Evolutionary conservation across 2,797 vertebrate species (phyloP), one percentile per base, ranked within the genome.

Genomic region (Melopsittacus undulatus): DNA sequence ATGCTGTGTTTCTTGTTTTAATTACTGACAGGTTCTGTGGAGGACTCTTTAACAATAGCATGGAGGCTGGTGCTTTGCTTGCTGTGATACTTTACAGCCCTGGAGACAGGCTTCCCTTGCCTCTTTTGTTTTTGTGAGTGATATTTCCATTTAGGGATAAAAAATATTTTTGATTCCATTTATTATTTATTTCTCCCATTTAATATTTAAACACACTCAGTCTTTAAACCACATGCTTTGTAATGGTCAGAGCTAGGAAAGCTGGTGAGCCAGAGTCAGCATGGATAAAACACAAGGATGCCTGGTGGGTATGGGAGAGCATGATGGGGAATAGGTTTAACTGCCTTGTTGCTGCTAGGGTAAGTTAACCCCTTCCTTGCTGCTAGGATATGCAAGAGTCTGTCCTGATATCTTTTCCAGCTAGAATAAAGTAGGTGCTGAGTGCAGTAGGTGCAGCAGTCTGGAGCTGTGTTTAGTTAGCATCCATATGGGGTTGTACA

Each of bases 101-200:
- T 13, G 34, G 72, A 26, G 38, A 84, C n/a, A 66, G 49, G 54
- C 19, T 68, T 10, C 16, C 22, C 48, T 82, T 36, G 7, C 40
- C 21, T 43, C 52, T 59, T 61, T 36, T 66, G 22, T 62, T 87
- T 72, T 40, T 43, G 36, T 6, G 11, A 89, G 34, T 12, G 34
- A 80, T 82, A 16, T 77, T 49, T 57, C 68, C 26, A 8, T 63
- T 90, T 92, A 76, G 49, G 29, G 56, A 59, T 64, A 92, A 80
- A 89, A 45, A 83, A 82, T 91, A 86, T 73, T 93, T 91, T 84
- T 85, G 14, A 12, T 91, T 73, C 36, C 45, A 59, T 89, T 92
- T 85, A 85, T 96, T 92, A 90, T 93, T 96, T 46, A 82, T 90
- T 86, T 66, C 7, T 36, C 2, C 23, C 24, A 11, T 69, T 86